Base-by-base conservation (phyloP, 2,797 vertebrate genomes). In the Epinephelus awoara region DNA sequence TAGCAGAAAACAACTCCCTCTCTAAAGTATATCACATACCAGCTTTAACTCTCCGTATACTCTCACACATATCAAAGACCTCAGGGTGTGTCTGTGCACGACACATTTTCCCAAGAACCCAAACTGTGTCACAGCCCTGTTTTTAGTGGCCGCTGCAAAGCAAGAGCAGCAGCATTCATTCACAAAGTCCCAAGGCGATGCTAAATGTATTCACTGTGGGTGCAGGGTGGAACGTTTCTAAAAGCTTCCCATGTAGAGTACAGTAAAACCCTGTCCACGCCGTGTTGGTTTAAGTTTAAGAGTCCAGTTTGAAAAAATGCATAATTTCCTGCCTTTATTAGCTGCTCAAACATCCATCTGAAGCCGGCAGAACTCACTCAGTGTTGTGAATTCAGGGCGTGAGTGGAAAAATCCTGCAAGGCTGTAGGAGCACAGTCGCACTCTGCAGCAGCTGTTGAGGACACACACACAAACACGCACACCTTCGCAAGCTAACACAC, bases 281-380 rank as follows among this genome's bases (percentile, higher is more conserved):
- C 15, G 0, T 82, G 87, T 87, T 89, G 38, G 64, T 71, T 87
- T 85, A 73, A 83, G 52, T 84, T 82, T 44, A 68, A n/a, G 64
- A 69, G 66, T 27, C 23, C 21, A 68, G 67, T 29, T n/a, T 49
- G 55, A 63, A 74, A 81, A 90, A 82, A 76, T 25, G 27, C 57
- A 71, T 57, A 17, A 87, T 86, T 89, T 89, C 87, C 88, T 88
- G 82, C 51, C 74, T 83, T 87, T 85, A 91, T 89, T 85, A 85
- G 67, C 72, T 50, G 71, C 79, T 89, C 83, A 75, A 78, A 86
- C 82, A 77, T 78, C 23, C 2, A 73, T 58, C 5, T 61, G 55
- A 67, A 62, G 77, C 72, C 19, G 66, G 9, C 13, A 78, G 67
- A 85, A 79, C 67, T 72, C 27, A 13, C 19, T 75, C 44, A 1